phyloP scores from a whole-genome alignment of 2,113 vertebrate genomes.

The Piprites chloris region DNA sequence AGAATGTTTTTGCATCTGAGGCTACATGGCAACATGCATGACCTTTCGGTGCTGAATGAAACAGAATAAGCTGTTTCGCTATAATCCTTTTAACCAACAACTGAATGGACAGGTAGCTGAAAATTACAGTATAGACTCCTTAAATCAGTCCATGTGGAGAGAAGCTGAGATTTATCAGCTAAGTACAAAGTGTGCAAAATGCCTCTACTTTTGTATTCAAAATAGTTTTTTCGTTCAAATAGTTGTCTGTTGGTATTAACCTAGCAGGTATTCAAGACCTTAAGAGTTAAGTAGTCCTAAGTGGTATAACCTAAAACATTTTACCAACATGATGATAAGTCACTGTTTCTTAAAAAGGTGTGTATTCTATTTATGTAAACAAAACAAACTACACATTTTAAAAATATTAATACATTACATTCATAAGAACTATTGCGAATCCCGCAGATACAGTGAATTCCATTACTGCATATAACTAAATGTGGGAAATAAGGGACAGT shows the following conservation, averaged over 20 bases:
- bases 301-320: background rate
- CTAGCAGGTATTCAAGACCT: background rate
- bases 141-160: fast-evolving
- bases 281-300: background rate
- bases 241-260: background rate
- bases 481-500: background rate
- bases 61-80: background rate
- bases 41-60: background rate
- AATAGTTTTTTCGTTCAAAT: background rate
- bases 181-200: background rate
- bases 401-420: background rate
- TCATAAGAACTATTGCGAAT: background rate
- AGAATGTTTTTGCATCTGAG: background rate
- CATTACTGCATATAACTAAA: conserved; percentile 55
- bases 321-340: background rate
- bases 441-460: conserved; percentile 5
- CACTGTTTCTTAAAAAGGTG: background rate
- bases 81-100: fast-evolving
- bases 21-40: background rate
- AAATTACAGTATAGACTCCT: background rate
- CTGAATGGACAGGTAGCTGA: background rate
- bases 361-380: background rate
- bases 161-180: background rate
- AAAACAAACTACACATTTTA: conserved; percentile 10
- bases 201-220: background rate